Evolutionary conservation across 2,797 vertebrate genomes (phyloP), one percentile per base, ranked within the genome.

Genomic region (Centroberyx gerrardi): DNA sequence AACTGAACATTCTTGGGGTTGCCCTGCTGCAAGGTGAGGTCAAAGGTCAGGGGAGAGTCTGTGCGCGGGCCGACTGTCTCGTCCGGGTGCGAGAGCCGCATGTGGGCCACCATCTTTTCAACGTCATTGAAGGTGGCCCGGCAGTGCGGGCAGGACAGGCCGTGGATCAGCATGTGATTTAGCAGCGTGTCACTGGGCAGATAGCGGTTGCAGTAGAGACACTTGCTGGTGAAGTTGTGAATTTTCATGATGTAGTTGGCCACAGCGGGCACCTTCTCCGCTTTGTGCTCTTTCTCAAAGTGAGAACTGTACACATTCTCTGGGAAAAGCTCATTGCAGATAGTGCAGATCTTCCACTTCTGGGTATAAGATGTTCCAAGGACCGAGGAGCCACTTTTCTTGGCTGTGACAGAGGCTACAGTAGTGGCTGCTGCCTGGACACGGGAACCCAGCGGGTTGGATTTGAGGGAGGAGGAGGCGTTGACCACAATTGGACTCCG

Each of bases 161-260:
- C 98, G 4, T 99, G 98, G 81, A 99, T 99, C 80, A 99, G 85
- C 98, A 99, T 99, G 78, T 99, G 98, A 85, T 99, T 99, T 63
- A 99, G 94, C 88, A 99, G 87, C 0, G 98, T 99, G 89, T 99
- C 98, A 14, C 98, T 99, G 84, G 98, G 98, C 83, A 99, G 94
- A 87, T 99, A 99, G 75, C 98, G 97, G 90, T 99, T 99, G 93
- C 98, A 99, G 93, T 99, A 99, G 75, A 99, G 96, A 95, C 98
- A 99, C 95, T 99, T 99, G 94, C 98, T 99, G 91, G 98, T 99
- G 89, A 99, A 99, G 93, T 99, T 99, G 93, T 99, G 98, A 92
- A 99, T 99, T 93, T 99, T 99, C 98, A 99, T 99, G 78, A 99
- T 99, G 92, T 99, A 99, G 91, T 99, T 99, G 85, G 98, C 98